Base-by-base conservation (phyloP, 2,888 invertebrate genomes). In the Sinohyriopsis cumingii region DNA sequence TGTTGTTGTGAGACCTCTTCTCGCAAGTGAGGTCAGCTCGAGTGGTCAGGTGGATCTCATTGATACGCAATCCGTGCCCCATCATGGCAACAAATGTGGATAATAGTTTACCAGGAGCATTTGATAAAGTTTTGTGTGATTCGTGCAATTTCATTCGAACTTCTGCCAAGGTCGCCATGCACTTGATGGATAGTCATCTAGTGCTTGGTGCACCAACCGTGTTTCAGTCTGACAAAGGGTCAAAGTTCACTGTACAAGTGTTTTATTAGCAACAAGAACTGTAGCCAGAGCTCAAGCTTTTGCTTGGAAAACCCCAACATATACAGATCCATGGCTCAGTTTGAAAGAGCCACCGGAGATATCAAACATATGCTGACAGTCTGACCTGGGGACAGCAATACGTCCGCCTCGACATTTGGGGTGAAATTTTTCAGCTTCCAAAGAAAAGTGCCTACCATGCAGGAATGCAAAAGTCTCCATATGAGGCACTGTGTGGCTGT, bases 291-390 rank as follows among this genome's bases (percentile, higher is more conserved):
- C 61, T 80, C 28, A 64, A 12, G 54, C 25, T 77, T 22, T 72
- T 76, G 45, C 67, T 73, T 65, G 76, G 78, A 9, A 76, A 69
- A 68, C 72, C 65, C 19, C 54, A 69, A 59, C 76, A 73, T 69
- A 71, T 75, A 5, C 76, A 77, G 63, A 70, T 53, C 20, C 73
- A 75, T 45, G 72, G 72, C 20, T 69, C 67, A 25, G 71, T 72
- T 20, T 72, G 25, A 76, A 63, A n/a, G 71, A 25, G 73, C 69
- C 6, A 75, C 75, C 61, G 33, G 68, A 54, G 78, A 79, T 67
- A 75, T 79, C 18, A 76, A 73, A 67, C 25, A 73, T 65, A 78
- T 76, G 65, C 59, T 78, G 20, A 65, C 68, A n/a, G 72, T 75
- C 7, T 78, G 78, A 76, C 25, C 71, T 79, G 76, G 22, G 59